Percentiles rank a stretch among this genome's conserved stretches.
Evolutionary conservation across 2,113 vertebrate species (phyloP).

Genomic region (Varanus salvator): DNA sequence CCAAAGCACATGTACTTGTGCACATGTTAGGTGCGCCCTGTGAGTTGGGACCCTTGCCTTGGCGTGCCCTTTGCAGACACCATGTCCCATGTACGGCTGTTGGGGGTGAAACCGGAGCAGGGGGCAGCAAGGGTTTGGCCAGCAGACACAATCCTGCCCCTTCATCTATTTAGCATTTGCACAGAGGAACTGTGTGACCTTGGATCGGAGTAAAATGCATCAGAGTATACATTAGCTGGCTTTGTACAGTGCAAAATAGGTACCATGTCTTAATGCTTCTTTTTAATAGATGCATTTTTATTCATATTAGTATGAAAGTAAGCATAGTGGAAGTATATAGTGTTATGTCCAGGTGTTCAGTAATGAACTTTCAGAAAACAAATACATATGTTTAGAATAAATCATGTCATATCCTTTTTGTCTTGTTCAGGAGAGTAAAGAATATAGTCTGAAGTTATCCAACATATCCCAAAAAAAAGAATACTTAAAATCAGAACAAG

Average conservation of each 20-base stretch:
- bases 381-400: not conserved
- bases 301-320: slow-evolving; percentile 12
- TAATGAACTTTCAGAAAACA: slow-evolving; percentile 48
- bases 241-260: not conserved
- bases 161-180: not conserved
- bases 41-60: not conserved
- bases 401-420: not conserved
- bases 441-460: not conserved
- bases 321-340: slow-evolving; percentile 39
- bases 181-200: not conserved
- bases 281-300: slow-evolving; percentile 64
- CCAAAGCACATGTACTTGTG: not conserved
- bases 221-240: not conserved
- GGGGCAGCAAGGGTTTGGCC: not conserved
- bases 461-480: not conserved
- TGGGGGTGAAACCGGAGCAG: too few relatives aligned
- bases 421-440: not conserved
- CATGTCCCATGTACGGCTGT: too few relatives aligned
- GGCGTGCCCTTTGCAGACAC: not conserved
- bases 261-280: slow-evolving; percentile 43
- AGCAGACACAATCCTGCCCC: not conserved
- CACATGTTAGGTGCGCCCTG: not conserved
- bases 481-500: not conserved
- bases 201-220: not conserved
- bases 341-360: slow-evolving; percentile 28